Conservation (phyloP, 2,113 vertebrate genomes). For the Elachura formosa region DNA sequence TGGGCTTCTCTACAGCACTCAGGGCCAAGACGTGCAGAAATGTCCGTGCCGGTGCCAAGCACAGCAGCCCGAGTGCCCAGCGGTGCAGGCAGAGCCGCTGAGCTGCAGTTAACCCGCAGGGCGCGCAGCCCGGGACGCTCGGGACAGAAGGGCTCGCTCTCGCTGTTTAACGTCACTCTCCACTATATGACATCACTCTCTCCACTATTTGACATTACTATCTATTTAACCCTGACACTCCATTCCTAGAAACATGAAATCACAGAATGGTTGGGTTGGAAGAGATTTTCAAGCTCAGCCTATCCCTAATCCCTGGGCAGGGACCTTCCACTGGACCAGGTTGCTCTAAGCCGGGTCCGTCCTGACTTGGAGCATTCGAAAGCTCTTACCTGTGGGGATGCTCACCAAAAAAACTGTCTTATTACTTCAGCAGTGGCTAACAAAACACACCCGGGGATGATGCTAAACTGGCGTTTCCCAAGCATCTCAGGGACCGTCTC, state of each 20-base stretch:
- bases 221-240: background rate
- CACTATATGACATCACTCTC: background rate
- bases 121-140: fast-evolving
- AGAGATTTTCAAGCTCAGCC: background rate
- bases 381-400: background rate
- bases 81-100: too few relatives aligned
- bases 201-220: background rate
- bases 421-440: background rate
- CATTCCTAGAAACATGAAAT: background rate
- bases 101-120: fast-evolving
- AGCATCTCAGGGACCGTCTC: background rate
- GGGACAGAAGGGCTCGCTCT: fast-evolving
- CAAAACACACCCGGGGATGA: fast-evolving
- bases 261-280: background rate
- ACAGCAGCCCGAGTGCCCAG: background rate
- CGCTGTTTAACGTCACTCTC: background rate
- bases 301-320: background rate
- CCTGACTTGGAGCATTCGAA: background rate
- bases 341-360: background rate
- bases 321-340: background rate
- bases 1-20: background rate
- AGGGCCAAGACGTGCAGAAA: background rate
- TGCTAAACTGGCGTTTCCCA: background rate
- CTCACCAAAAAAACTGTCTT: background rate
- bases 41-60: background rate